A percentile compares a stretch with the other conserved stretches of the same genome.
These are phyloP conservation scores for Cephalopholis sonnerati DNA, from an alignment of 2,113 vertebrate genomes.

Conservation along the genomic window DNA sequence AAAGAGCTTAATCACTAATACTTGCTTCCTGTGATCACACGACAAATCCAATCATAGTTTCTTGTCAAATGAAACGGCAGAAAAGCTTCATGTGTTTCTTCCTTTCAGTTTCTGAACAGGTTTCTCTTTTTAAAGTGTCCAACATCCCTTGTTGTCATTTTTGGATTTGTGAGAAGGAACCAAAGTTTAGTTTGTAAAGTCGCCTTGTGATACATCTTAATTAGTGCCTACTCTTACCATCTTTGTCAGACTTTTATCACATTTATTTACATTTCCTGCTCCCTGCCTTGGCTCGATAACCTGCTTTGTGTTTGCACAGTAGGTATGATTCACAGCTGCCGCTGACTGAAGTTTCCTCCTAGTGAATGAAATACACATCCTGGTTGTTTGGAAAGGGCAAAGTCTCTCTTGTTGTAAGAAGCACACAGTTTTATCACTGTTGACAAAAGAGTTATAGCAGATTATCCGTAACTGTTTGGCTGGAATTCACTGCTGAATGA, in stretches of 20 bases:
- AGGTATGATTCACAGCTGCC: neutral
- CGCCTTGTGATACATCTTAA: neutral
- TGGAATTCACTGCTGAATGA: neutral
- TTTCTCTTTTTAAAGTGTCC: neutral
- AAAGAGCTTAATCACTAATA: neutral
- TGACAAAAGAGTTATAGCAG: constrained; percentile 59
- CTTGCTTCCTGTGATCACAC: neutral
- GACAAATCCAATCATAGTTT: too few species aligned
- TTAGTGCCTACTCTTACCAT: neutral
- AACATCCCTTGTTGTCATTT: neutral
- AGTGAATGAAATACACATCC: constrained; percentile 41
- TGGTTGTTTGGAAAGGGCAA: constrained; percentile 42
- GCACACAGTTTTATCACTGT: constrained; percentile 42
- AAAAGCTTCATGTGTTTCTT: too few species aligned
- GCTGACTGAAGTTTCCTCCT: neutral
- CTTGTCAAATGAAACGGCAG: too few species aligned
- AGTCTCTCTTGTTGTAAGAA: constrained; percentile 28
- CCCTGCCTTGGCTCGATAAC: neutral
- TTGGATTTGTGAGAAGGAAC: neutral
- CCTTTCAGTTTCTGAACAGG: too few species aligned
- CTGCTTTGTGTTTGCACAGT: neutral
- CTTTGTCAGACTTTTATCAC: neutral
- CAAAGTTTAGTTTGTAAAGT: neutral
- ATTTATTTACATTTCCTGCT: neutral
- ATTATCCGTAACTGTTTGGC: constrained; percentile 26